These are phyloP conservation scores for Mactra quadrangularis DNA, from an alignment of 1,140 invertebrate species.

Conservation along the genomic window DNA sequence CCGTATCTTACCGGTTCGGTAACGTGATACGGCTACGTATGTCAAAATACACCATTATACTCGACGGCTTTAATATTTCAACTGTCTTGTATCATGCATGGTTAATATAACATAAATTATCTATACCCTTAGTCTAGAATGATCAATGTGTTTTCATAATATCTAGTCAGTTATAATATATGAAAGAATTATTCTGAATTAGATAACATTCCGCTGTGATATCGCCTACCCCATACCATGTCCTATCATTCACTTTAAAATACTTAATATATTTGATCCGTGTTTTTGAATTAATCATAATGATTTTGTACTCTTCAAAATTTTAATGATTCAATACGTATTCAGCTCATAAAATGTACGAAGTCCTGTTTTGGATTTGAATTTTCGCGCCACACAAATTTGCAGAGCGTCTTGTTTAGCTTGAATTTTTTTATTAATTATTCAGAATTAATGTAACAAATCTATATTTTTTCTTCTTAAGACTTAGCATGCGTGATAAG, in stretches of 20 bases:
- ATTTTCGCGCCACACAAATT: too few relatives aligned
- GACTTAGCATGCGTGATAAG: too few relatives aligned
- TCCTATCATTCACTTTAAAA: conserved; percentile 16
- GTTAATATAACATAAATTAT: conserved; percentile 58
- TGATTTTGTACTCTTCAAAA: too few relatives aligned
- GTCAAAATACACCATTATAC: conserved; percentile 26
- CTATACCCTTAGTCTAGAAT: conserved; percentile 11
- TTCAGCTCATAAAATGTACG: too few relatives aligned
- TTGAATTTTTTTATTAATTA: too few relatives aligned
- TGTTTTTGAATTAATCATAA: conserved; percentile 4
- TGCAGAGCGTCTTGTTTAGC: too few relatives aligned
- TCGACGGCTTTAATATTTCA: conserved; percentile 25
- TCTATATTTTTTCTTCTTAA: too few relatives aligned
- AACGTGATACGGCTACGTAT: conserved; percentile 26
- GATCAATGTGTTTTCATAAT: conserved; percentile 25
- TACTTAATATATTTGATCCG: conserved; percentile 1
- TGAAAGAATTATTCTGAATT: conserved; percentile 34
- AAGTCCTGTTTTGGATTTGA: too few relatives aligned
- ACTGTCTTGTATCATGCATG: conserved; percentile 51
- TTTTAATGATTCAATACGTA: too few relatives aligned
- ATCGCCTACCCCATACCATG: conserved; percentile 36
- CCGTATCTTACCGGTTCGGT: conserved; percentile 26
- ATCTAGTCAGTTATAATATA: conserved; percentile 27
- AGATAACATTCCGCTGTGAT: conserved; percentile 41
- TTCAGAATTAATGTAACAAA: too few relatives aligned